Percentiles rank a stretch among this genome's conserved stretches.
Evolutionary conservation across 23 tunicate genomes (phyloP).

Genomic region (Halocynthia roretzi): DNA sequence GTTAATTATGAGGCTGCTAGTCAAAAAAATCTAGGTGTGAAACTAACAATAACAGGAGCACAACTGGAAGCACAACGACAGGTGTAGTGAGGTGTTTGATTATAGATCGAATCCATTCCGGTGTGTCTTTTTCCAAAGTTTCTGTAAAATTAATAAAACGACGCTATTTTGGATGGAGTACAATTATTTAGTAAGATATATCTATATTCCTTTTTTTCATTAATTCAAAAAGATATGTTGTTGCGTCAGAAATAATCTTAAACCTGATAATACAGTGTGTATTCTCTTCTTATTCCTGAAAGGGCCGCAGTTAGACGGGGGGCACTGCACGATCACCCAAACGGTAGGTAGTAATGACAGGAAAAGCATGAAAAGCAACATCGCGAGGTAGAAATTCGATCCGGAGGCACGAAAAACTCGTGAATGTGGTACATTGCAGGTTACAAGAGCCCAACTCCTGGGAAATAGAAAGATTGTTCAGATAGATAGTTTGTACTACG

Average conservation of each 20-base stretch:
- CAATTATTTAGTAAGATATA: too few species aligned
- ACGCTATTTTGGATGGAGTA: too few species aligned
- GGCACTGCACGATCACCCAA: conserved; percentile 61
- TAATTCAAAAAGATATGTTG: too few species aligned
- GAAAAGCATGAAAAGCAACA: conserved; percentile 72
- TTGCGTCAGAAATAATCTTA: background rate
- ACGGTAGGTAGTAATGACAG: conserved; percentile 69
- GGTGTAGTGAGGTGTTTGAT: conserved; percentile 54
- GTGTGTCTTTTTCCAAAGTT: conserved; percentile 48
- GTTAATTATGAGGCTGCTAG: background rate
- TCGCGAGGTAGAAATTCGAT: conserved; percentile 70
- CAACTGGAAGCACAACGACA: conserved; percentile 53
- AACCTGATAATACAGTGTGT: conserved; percentile 51
- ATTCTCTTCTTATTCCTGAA: conserved; percentile 56
- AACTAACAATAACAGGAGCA: conserved; percentile 45
- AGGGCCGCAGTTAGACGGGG: conserved; percentile 62
- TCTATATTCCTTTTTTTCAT: too few species aligned
- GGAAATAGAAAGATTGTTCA: background rate
- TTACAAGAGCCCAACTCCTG: conserved; percentile 72
- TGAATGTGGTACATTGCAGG: conserved; percentile 68
- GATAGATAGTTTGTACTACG: background rate
- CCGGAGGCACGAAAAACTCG: conserved; percentile 75
- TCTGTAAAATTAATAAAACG: conserved; percentile 9
- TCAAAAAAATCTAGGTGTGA: background rate
- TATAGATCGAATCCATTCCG: conserved; percentile 28